Base-by-base conservation (phyloP, 1,140 invertebrate species). In the Elymnias hypermnestra region DNA sequence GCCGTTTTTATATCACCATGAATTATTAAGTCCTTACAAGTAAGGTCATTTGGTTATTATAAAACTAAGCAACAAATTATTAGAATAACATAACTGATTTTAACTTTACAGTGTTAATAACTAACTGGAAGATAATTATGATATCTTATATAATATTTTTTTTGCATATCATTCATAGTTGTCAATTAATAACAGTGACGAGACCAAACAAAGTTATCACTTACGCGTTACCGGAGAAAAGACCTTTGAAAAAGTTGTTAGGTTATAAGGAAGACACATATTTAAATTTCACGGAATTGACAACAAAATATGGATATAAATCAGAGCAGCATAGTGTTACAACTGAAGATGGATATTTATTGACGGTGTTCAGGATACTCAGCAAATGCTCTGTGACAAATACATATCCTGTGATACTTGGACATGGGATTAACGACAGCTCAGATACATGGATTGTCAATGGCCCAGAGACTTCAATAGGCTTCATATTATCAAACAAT, bases 401-500 rank as follows among this genome's bases (percentile, higher is more conserved):
- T 48, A 53, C 67, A 19, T 81, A 83, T 39, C 86, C 83, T 7
- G 88, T 91, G 1, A 87, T 92, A 6, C 59, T 95, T 1, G 89
- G 93, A 82, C 94, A 96, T 63, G 94, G 94, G 5, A 58, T 95
- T 9, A 48, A 92, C 0, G 89, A 88, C 8, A 91, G 89, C 33
- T 90, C 92, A 0, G 88, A 90, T 7, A 87, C 89, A 52, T 95
- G 88, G 86, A 77, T 92, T 14, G 56, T 91, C 0, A 87, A 87
- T 38, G 87, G 87, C 14, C 86, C 88, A 0, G 57, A 88, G 17
- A 87, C 87, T 41, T 83, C 82, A 7, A 53, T 90, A 1, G 81
- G 62, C 3, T 84, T 71, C 21, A 57, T 81, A 15, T 54, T 84
- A 8, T 87, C 90, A 3, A 87, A 89, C 31, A 71, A 78, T 37